Evolutionary conservation across 2,888 invertebrate species (phyloP), one percentile per base, ranked within the genome.

Genomic region (Linnaemya vulpina): DNA sequence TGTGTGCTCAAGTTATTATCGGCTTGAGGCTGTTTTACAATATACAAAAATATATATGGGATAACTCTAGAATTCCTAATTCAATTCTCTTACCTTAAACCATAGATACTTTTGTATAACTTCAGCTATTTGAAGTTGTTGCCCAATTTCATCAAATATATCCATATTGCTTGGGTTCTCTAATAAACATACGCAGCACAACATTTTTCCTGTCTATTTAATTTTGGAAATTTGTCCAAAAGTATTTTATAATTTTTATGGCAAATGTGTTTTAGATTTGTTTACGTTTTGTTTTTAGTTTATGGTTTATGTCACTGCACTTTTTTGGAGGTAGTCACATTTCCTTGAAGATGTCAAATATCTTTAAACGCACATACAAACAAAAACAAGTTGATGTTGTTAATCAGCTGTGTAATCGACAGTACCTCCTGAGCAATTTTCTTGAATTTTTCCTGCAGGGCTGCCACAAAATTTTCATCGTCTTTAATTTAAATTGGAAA

Each of bases 71-170:
- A 46, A n/a, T 22, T 17, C 0, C 11, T 46, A 60, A 17, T 17
- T 17, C 11, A 43, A 22, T 25, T 2, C 51, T 4, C 58, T 53
- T 82, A 92, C 92, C 89, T 90, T 89, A 84, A 92, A 92, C 91
- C 92, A 92, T 77, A 92, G 92, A 86, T 92, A 90, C 74, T 92
- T 89, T 58, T 89, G 88, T 22, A 92, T 84, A 43, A 92, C 85
- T 67, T 89, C 87, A 0, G 91, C 89, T 8, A 91, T 90, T 75
- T 90, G 89, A 10, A 89, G 78, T 65, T 89, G 88, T 22, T 76
- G 87, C 13, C 89, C 89, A n/a, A 87, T 86, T 51, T 87, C 87
- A 60, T 88, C 89, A 85, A 92, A 92, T 87, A 92, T 91, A 43
- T 88, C 87, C 35, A 92, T 88, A 74, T 88, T 88, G 86, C 89